Percentiles rank a stretch among this genome's conserved stretches.
Conservation (phyloP, 2,888 invertebrate species). For the Hydrotaea diabolus region DNA sequence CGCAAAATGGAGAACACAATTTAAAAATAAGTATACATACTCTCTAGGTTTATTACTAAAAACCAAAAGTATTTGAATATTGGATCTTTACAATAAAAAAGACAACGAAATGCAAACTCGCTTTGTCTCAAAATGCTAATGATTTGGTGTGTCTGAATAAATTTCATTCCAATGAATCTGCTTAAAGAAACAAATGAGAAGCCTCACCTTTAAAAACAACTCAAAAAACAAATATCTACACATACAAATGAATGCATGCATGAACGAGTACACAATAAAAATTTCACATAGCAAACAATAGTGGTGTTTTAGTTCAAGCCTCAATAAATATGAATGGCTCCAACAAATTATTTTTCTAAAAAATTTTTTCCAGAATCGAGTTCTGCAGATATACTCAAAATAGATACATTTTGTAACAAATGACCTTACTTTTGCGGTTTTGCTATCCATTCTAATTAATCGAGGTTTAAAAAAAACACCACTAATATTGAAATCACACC, state of each 20-base stretch:
- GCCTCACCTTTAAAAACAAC: conserved; percentile 55
- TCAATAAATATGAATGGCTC: too few species aligned
- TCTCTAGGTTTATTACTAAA: conserved; percentile 2
- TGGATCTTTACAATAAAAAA: not conserved
- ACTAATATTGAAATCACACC: conserved; percentile 17
- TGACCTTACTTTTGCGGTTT: too few species aligned
- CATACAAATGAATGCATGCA: not conserved
- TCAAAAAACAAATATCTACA: not conserved
- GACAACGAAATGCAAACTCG: not conserved
- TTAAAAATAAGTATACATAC: too few species aligned
- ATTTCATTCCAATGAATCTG: conserved; percentile 34
- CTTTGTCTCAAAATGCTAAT: conserved; percentile 21
- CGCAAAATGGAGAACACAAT: too few species aligned
- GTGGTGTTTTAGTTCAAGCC: too few species aligned
- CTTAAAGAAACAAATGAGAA: conserved; percentile 24
- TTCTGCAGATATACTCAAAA: too few species aligned
- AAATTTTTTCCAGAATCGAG: too few species aligned
- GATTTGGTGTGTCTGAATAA: conserved; percentile 12
- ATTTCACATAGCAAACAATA: not conserved
- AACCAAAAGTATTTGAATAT: conserved; percentile 11
- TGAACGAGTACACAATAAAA: not conserved
- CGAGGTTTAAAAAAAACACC: too few species aligned
- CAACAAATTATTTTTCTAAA: too few species aligned
- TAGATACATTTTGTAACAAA: too few species aligned
- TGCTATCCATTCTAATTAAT: too few species aligned